Conservation (phyloP, 2,888 invertebrate species). For the Pachymerium ferrugineum region DNA sequence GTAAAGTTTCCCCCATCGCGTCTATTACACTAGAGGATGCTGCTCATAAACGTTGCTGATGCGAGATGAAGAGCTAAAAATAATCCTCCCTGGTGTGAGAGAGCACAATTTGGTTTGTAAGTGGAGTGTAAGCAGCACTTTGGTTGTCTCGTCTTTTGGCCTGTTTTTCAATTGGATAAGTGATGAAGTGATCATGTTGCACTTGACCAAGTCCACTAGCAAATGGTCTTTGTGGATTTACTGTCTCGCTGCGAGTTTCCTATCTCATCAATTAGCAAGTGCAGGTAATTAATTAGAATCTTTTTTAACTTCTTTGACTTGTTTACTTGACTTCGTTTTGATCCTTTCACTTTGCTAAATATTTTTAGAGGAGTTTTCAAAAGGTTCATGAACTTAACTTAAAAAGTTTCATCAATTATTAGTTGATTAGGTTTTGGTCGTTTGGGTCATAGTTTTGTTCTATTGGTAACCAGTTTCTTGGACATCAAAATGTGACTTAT, state of each 20-base stretch:
- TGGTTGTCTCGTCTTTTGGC: neutral
- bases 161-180: neutral
- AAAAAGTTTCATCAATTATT: neutral
- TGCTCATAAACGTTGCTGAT: neutral
- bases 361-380: too few species aligned
- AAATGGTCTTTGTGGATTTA: neutral
- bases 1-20: neutral
- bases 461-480: too few species aligned
- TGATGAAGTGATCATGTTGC: constrained; percentile 18
- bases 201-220: neutral
- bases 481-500: too few species aligned
- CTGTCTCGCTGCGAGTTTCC: neutral
- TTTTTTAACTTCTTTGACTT: too few species aligned
- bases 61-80: constrained; percentile 7
- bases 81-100: neutral
- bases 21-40: neutral
- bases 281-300: constrained; percentile 18
- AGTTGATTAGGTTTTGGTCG: neutral
- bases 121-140: constrained; percentile 3
- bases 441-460: neutral
- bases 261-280: neutral
- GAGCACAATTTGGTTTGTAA: constrained; percentile 6
- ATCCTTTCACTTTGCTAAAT: too few species aligned
- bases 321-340: too few species aligned
- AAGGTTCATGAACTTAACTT: neutral